A percentile compares a stretch with the other conserved stretches of the same genome.
Conservation (phyloP, 2,888 invertebrate genomes). For the Diplazon laetatorius region DNA sequence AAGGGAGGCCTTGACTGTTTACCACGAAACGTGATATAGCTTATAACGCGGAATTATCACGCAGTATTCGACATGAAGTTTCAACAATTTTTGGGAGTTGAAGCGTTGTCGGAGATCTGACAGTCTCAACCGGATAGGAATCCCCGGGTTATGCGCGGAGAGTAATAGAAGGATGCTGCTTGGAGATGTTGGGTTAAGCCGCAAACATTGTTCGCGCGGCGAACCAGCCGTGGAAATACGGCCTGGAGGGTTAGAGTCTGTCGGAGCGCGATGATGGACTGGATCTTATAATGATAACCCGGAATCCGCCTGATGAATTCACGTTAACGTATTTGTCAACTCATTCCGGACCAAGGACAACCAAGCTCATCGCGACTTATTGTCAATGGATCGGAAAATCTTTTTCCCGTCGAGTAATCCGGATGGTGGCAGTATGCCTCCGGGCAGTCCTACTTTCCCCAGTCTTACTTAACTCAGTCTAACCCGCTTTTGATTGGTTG, state of each 20-base stretch:
- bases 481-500: too few species aligned
- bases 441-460: too few species aligned
- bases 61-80: slow-evolving; percentile 26
- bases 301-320: slow-evolving; percentile 5
- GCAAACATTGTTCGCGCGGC: slow-evolving; percentile 64
- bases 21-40: neutral
- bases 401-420: too few species aligned
- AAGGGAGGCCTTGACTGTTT: neutral
- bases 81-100: slow-evolving; percentile 48
- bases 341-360: neutral
- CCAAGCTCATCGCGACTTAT: too few species aligned
- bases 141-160: slow-evolving; percentile 31
- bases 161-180: slow-evolving; percentile 57
- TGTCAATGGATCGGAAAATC: too few species aligned
- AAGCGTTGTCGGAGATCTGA: slow-evolving; percentile 46
- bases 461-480: too few species aligned
- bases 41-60: slow-evolving; percentile 22
- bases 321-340: neutral
- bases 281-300: slow-evolving; percentile 19
- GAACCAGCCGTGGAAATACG: slow-evolving; percentile 74
- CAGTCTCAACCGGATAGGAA: slow-evolving; percentile 45
- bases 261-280: slow-evolving; percentile 22
- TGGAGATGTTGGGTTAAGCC: slow-evolving; percentile 37
- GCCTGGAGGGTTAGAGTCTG: slow-evolving; percentile 71
- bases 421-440: too few species aligned